Percentiles rank a stretch among this genome's conserved stretches.
Conservation (phyloP, 2,797 vertebrate genomes). For the Lindbergichthys nudifrons region DNA sequence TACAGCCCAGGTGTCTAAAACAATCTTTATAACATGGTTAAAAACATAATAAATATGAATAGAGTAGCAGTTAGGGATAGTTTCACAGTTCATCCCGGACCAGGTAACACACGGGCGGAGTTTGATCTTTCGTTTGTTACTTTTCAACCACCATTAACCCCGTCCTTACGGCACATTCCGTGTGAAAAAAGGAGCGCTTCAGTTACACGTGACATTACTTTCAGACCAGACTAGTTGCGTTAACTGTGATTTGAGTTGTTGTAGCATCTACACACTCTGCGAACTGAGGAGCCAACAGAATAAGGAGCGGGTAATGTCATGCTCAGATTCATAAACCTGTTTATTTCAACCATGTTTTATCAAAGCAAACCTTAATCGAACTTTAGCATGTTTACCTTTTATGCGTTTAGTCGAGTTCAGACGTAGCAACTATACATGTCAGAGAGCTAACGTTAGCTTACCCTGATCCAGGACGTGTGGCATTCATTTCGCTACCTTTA, state of each 20-base stretch:
- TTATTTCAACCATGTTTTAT: not conserved
- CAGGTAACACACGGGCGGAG: constrained; percentile 11
- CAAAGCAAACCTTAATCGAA: not conserved
- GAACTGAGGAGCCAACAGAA: not conserved
- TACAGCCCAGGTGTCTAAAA: no score
- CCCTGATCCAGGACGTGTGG: not conserved
- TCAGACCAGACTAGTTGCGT: constrained; percentile 12
- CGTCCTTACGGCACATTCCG: constrained; percentile 33
- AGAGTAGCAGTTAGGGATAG: not conserved
- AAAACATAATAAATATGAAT: not conserved
- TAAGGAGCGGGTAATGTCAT: constrained; percentile 29
- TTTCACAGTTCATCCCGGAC: not conserved
- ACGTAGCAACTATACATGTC: not conserved
- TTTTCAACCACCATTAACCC: constrained; percentile 11
- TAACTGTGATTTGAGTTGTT: constrained; percentile 27
- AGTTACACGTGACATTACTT: constrained; percentile 27
- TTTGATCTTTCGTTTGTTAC: not conserved
- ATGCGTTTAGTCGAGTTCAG: not conserved
- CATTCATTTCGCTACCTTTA: not conserved
- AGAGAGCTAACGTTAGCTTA: constrained; percentile 45
- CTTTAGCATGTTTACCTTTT: not conserved
- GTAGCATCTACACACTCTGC: not conserved
- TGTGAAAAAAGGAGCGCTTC: constrained; percentile 24
- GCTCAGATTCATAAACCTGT: not conserved
- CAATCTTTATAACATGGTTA: not conserved